Percentiles rank a stretch among this genome's conserved stretches.
phyloP scores from a whole-genome alignment of 2,113 vertebrate genomes.

The Aramus guarauna region DNA sequence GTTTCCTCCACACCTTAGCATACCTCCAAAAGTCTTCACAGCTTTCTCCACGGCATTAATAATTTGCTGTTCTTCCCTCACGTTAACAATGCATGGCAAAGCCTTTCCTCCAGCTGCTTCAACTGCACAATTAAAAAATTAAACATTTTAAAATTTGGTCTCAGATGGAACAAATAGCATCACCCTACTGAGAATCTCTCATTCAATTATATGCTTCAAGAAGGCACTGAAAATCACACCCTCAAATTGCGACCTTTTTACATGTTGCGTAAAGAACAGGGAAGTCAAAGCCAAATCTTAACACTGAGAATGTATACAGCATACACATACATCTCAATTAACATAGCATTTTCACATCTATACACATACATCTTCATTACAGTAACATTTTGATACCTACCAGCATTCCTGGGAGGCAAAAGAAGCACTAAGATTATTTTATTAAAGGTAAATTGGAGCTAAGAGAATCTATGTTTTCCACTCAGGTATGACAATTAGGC shows the following conservation, averaged over 20 bases:
- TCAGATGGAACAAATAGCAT: not conserved
- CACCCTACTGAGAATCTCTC: not conserved
- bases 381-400: not conserved
- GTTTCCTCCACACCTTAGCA: not conserved
- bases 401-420: not conserved
- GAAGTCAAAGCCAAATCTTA: not conserved
- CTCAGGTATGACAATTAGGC: not conserved
- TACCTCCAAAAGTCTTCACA: constrained; percentile 91
- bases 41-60: constrained; percentile 83
- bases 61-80: constrained; percentile 91
- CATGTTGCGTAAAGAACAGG: accelerated
- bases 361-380: not conserved
- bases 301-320: not conserved
- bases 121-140: constrained; percentile 71
- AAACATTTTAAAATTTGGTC: not conserved
- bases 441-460: not conserved
- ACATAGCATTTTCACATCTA: not conserved
- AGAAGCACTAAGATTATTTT: not conserved
- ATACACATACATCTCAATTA: not conserved
- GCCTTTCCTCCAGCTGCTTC: constrained; percentile 90
- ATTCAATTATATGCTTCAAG: not conserved
- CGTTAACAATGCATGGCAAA: constrained; percentile 90
- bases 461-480: not conserved
- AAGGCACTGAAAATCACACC: not conserved
- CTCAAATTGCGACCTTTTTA: not conserved